phyloP scores from a whole-genome alignment of 2,113 vertebrate species.

The Sitta europaea region DNA sequence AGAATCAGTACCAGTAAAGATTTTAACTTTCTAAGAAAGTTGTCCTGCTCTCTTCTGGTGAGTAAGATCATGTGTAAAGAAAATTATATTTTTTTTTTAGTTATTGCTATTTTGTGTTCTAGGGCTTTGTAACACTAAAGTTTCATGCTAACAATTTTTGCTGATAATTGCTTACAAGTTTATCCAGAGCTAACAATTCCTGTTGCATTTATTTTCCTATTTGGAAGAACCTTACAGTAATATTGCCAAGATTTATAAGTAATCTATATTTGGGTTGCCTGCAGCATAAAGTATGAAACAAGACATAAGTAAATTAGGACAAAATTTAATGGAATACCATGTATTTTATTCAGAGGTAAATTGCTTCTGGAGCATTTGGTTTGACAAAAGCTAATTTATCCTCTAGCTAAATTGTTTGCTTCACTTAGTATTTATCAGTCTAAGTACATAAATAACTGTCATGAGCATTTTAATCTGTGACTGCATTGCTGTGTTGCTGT shows the following conservation, averaged over 20 bases:
- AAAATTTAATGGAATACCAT: neutral
- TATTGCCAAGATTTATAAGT: neutral
- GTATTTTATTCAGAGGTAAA: neutral
- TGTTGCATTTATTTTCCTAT: neutral
- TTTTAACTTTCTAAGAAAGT: neutral
- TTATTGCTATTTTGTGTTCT: neutral
- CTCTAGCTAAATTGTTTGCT: neutral
- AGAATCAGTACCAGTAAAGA: neutral
- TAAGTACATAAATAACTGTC: neutral
- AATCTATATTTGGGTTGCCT: neutral
- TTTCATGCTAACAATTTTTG: neutral
- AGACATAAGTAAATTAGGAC: neutral
- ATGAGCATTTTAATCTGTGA: neutral
- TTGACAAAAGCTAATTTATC: neutral
- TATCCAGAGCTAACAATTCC: neutral
- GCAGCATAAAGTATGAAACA: neutral
- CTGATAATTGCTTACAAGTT: neutral
- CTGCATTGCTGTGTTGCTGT: neutral
- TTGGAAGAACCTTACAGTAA: neutral
- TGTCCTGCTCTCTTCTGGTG: neutral
- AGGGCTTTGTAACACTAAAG: neutral
- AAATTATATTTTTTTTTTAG: neutral
- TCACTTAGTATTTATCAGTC: neutral
- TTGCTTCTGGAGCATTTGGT: neutral
- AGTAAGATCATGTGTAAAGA: neutral